Percentiles rank a stretch among this genome's conserved stretches.
These are phyloP conservation scores for Syngnathus acus DNA, from an alignment of 2,797 vertebrate genomes.

Conservation along the genomic window DNA sequence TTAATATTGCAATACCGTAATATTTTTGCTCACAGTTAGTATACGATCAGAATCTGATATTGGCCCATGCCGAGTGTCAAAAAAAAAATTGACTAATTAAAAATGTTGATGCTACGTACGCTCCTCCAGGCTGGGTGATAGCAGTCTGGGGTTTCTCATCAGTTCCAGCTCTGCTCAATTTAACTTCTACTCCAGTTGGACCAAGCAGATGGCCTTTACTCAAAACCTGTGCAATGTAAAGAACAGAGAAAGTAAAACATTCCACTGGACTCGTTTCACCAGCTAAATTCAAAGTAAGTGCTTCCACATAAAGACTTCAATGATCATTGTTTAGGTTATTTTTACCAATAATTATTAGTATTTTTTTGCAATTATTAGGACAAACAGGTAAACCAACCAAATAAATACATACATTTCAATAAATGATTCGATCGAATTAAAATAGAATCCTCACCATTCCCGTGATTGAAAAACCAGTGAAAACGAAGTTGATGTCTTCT, in stretches of 20 bases:
- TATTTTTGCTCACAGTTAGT: no score
- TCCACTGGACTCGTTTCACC: neutral
- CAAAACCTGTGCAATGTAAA: constrained; percentile 73
- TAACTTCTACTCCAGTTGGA: constrained; percentile 85
- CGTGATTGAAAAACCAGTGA: constrained; percentile 90
- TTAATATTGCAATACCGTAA: no score
- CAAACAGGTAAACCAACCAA: neutral
- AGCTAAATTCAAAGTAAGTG: neutral
- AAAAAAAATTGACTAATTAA: neutral
- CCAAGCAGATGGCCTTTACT: constrained; percentile 88
- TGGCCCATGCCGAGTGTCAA: no score
- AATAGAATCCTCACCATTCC: constrained; percentile 75
- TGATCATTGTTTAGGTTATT: neutral
- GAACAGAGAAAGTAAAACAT: neutral
- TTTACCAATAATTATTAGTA: neutral
- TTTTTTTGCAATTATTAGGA: neutral
- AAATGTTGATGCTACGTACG: constrained; percentile 69
- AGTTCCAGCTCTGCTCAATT: constrained; percentile 73
- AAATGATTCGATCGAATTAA: no score
- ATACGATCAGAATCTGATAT: no score
- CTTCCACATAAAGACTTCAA: neutral
- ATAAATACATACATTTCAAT: neutral
- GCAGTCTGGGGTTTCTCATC: constrained; percentile 78
- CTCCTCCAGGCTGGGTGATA: constrained; percentile 83
- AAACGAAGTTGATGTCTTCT: constrained; percentile 95